Percentiles rank a stretch among this genome's conserved stretches.
Conservation (phyloP, 2,113 vertebrate species). For the Microcebus tavaratra region DNA sequence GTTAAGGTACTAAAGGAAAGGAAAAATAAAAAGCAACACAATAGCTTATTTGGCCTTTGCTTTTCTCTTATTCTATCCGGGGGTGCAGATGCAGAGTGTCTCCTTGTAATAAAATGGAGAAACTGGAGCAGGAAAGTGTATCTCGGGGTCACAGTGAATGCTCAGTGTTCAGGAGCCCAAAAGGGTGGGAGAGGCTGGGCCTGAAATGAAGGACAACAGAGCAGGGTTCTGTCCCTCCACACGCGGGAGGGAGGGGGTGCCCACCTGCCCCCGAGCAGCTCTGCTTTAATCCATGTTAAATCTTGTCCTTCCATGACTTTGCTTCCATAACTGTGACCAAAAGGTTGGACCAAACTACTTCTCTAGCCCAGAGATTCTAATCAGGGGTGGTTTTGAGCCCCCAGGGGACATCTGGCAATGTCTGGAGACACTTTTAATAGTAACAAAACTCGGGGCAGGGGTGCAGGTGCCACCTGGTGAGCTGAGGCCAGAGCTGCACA, state of each 20-base stretch:
- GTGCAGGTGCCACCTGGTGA: background rate
- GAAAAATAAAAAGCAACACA: background rate
- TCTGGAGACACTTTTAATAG: background rate
- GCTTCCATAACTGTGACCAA: background rate
- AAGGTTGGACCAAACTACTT: background rate
- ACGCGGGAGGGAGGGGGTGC: no score
- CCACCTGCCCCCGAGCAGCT: background rate
- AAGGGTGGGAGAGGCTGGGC: background rate
- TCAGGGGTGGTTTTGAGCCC: background rate
- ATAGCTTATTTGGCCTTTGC: background rate
- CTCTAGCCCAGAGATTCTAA: background rate
- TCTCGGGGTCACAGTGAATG: background rate
- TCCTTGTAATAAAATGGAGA: background rate
- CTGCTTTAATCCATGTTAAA: background rate
- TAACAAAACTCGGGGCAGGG: background rate
- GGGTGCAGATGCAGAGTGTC: background rate
- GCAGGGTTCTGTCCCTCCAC: background rate
- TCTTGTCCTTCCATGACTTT: background rate
- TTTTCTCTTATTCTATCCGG: background rate
- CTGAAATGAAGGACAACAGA: background rate
- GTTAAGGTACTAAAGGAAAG: background rate
- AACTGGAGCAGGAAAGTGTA: background rate
- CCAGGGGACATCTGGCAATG: background rate
- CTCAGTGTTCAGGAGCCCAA: background rate
- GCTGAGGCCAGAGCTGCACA: background rate